phyloP scores from a whole-genome alignment of 2,113 vertebrate genomes.

The Scytalopus superciliaris region DNA sequence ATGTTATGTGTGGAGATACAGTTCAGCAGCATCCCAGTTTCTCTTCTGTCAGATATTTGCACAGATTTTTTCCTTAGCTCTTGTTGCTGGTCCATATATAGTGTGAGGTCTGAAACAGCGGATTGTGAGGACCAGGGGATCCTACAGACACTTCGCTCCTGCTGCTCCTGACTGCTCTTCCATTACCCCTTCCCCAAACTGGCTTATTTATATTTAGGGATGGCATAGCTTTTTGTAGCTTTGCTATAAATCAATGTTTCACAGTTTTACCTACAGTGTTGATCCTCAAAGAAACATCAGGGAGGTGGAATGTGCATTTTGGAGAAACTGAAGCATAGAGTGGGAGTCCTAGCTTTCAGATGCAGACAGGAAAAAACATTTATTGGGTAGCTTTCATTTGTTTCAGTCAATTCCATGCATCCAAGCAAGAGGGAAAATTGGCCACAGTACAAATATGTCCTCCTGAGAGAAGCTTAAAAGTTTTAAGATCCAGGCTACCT shows the following conservation, averaged over 20 bases:
- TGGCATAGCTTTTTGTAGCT: background rate
- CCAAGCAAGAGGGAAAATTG: background rate
- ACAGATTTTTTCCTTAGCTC: background rate
- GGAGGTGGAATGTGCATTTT: background rate
- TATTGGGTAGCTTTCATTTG: background rate
- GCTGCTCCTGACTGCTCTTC: background rate
- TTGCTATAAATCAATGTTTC: background rate
- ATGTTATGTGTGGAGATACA: background rate
- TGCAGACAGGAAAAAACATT: background rate
- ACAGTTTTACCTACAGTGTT: background rate
- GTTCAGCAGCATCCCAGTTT: background rate
- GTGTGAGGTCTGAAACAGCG: background rate
- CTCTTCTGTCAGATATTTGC: background rate
- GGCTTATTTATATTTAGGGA: background rate
- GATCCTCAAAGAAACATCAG: background rate
- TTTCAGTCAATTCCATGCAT: background rate
- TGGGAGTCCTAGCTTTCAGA: background rate
- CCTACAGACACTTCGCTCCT: background rate
- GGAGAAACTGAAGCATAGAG: background rate
- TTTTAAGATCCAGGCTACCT: background rate
- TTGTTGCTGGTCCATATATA: background rate
- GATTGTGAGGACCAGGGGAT: background rate
- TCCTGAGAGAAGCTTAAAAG: background rate
- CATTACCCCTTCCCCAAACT: background rate
- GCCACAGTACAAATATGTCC: accelerated